Evolutionary conservation across 2,888 invertebrate genomes (phyloP), one percentile per base, ranked within the genome.

Genomic region (Andrena hattorfiana): DNA sequence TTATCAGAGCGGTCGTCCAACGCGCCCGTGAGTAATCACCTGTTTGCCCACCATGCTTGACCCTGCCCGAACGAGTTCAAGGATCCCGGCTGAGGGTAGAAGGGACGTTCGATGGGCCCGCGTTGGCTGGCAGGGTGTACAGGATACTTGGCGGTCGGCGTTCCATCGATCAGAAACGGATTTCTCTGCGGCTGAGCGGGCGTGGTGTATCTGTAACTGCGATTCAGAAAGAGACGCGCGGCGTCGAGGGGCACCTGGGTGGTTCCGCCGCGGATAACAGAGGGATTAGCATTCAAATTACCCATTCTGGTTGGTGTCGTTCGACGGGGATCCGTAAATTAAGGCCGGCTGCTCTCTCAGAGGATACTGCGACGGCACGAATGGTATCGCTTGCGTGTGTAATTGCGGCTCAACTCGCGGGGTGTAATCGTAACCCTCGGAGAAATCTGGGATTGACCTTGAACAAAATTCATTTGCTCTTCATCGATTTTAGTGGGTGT

Each of bases 361-460:
- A 67, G 87, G 86, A 84, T 87, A 88, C 51, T 87, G 85, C 0
- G 87, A 70, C 16, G 87, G 85, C 60, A 88, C 67, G 62, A 89
- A 85, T n/a, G 91, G 86, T 62, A 90, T 81, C 62, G 86, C 85
- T 78, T 91, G 91, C 66, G 90, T 83, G 77, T 91, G 90, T 69
- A 90, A 87, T 54, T 88, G 85, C 69, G 91, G 85, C 28, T 87
- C 82, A 85, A 90, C 89, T 59, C 90, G 91, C 67, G 88, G 90
- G n/a, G 90, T 87, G 84, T 93, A 93, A 62, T 92, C 89, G 73
- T 93, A 93, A 49, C 93, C 93, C 67, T 90, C 88, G 26, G 80
- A 35, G 51, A 89, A 87, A 72, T 85, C 81, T 16, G 86, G 89
- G 7, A 70, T 23, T 23, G 85, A 84, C 77, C 88, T 88, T 84